Evolutionary conservation across 2,113 vertebrate species (phyloP), one percentile per base, ranked within the genome.

Genomic region (Pollachius pollachius): DNA sequence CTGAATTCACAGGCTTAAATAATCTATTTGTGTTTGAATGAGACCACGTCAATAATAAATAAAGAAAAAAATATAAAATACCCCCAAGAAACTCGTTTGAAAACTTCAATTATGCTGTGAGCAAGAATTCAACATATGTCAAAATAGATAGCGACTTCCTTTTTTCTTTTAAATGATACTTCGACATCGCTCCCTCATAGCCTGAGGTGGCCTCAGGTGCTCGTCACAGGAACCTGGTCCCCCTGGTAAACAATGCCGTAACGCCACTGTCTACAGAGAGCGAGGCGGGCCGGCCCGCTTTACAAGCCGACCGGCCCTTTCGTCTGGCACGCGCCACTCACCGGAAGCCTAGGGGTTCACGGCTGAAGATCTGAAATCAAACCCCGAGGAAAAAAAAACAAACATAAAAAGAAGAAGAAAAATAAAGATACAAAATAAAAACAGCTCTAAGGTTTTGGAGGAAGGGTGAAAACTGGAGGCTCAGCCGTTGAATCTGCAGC

Each of bases 1-100:
- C 92, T 90, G 91, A 74, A 72, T 73, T 83, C 64, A 72, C 92
- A 91, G 89, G 90, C 91, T 91, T 92, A 85, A 87, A 87, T 87
- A 86, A 91, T 85, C 82, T 79, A 84, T 85, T 84, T 89, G 82
- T 85, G 83, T 87, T 84, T 87, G 80, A 84, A 88, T 90, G 85
- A 89, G 82, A 90, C 75, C 81, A 86, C 86, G 75, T 89, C 79
- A 84, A 88, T 87, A 90, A 87, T 85, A 88, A 89, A 89, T 86
- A 76, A 79, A 84, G 86, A 78, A 71, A 77, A 70, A 79, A 87
- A 84, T 87, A 88, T 80, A 85, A 89, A 87, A 88, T 85, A 89
- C 81, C 85, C 79, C 41, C 41, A 81, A 87, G 23, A 90, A 48
- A 48, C 41, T 48, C 41, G 88, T 90, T 90, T 86, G 73, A 82